phyloP scores from a whole-genome alignment of 2,113 vertebrate genomes.

The Pterocles burchelli region DNA sequence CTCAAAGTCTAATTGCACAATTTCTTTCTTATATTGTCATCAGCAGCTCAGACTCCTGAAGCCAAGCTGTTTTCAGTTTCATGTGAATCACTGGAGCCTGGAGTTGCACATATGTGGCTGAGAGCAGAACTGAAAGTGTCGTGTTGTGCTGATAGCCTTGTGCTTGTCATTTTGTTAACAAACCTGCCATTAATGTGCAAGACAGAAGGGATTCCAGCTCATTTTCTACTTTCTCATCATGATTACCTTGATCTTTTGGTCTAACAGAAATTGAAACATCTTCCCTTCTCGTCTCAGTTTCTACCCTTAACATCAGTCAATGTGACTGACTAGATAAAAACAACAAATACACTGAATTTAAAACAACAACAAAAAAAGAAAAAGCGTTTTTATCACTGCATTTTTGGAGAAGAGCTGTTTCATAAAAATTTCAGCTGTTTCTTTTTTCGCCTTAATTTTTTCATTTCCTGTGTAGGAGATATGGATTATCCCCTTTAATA shows the following conservation, averaged over 20 bases:
- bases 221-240: background rate
- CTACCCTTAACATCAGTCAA: background rate
- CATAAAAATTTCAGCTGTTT: background rate
- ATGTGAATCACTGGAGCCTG: background rate
- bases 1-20: background rate
- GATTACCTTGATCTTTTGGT: slow-evolving; percentile 25
- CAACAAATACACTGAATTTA: background rate
- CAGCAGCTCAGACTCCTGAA: background rate
- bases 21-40: background rate
- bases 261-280: background rate
- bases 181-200: slow-evolving; percentile 24
- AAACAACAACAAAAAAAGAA: background rate
- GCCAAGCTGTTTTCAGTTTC: background rate
- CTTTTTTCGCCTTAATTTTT: background rate
- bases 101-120: slow-evolving; percentile 9
- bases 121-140: background rate
- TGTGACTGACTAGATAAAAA: background rate
- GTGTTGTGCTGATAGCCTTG: slow-evolving; percentile 14
- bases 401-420: background rate
- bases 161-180: slow-evolving; percentile 39
- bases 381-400: background rate
- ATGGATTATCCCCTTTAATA: background rate
- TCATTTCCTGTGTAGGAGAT: background rate
- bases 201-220: slow-evolving; percentile 35
- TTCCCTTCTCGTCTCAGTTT: background rate